Conservation (phyloP, 2,113 vertebrate genomes). For the Pelusios castaneus region DNA sequence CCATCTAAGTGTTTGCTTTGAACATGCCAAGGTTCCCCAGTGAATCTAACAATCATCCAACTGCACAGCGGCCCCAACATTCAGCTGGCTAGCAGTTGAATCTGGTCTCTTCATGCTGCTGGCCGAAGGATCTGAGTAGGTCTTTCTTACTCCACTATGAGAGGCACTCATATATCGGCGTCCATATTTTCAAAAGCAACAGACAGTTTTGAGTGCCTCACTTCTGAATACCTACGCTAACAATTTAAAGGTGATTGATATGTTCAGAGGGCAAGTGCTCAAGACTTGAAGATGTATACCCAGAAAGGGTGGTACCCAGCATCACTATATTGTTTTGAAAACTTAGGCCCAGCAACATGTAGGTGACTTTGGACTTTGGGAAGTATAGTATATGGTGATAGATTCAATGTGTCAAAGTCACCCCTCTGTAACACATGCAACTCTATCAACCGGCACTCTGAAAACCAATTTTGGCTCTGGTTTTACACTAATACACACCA, state of each 20-base stretch:
- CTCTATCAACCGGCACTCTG: neutral
- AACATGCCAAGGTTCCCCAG: neutral
- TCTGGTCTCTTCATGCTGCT: neutral
- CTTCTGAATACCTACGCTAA: neutral
- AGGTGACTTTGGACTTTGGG: neutral
- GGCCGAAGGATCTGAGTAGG: neutral
- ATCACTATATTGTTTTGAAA: neutral
- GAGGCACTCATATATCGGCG: neutral
- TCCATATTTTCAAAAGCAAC: neutral
- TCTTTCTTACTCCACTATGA: accelerated
- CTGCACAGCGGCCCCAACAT: neutral
- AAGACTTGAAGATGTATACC: neutral
- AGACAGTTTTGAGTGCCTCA: neutral
- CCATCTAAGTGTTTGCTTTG: neutral
- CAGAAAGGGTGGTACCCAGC: neutral
- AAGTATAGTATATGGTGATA: neutral
- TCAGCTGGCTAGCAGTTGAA: neutral
- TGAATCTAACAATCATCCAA: neutral
- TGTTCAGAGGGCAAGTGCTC: neutral
- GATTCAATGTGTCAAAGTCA: neutral
- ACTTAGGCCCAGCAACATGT: neutral
- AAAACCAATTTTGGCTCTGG: accelerated
- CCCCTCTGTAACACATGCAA: accelerated
- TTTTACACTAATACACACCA: neutral
- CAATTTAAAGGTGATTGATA: neutral